Evolutionary conservation across 2,113 vertebrate species (phyloP).

Genomic region (Drymodes brunneopygia): DNA sequence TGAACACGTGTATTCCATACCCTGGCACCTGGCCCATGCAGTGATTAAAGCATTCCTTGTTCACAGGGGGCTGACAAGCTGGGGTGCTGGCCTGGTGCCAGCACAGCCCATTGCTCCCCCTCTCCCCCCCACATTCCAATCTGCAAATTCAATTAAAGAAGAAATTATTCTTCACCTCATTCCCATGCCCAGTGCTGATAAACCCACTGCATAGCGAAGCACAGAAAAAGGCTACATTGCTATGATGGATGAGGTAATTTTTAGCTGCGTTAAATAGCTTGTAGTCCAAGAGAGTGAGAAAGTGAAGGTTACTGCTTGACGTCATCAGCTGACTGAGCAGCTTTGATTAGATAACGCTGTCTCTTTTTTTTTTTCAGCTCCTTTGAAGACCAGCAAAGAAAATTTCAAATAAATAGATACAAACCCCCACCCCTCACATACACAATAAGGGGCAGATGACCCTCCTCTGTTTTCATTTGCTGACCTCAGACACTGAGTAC

Average conservation of each 20-base stretch:
- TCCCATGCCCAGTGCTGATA: not conserved
- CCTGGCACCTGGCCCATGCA: not conserved
- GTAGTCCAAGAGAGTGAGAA: not conserved
- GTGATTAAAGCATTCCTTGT: not conserved
- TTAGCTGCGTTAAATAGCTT: not conserved
- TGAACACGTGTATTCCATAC: accelerated
- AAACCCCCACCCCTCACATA: not conserved
- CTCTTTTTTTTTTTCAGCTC: not conserved
- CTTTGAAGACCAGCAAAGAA: not conserved
- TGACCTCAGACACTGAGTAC: not conserved
- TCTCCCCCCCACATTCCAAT: not conserved
- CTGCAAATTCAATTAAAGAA: not conserved
- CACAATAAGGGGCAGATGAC: not conserved
- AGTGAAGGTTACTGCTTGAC: not conserved
- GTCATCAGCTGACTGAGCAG: not conserved
- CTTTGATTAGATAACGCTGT: not conserved
- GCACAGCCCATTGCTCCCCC: not conserved
- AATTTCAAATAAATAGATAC: not conserved
- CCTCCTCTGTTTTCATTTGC: not conserved
- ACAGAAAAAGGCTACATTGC: not conserved
- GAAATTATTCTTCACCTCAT: not conserved
- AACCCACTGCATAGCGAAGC: not conserved
- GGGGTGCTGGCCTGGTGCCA: accelerated
- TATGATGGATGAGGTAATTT: not conserved
- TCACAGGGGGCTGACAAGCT: not conserved